These are phyloP conservation scores for Catocala sponsa DNA, from an alignment of 2,888 invertebrate species.

Conservation along the genomic window DNA sequence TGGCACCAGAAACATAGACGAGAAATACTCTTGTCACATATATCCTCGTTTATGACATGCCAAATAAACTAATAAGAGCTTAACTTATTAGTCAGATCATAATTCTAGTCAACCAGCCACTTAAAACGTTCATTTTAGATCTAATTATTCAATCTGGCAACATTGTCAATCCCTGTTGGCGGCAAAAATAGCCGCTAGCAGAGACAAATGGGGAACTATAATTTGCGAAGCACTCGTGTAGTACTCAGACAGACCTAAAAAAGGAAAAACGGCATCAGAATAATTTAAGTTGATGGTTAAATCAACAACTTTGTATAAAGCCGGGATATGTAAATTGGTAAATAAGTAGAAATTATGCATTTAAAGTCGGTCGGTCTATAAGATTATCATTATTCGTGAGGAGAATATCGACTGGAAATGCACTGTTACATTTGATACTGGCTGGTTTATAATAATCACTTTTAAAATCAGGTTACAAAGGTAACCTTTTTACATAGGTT, in stretches of 20 bases:
- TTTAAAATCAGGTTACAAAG: too few species aligned
- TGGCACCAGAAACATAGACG: background rate
- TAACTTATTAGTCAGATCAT: conserved; percentile 40
- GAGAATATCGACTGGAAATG: conserved; percentile 10
- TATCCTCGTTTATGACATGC: conserved; percentile 17
- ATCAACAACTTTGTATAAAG: conserved; percentile 29
- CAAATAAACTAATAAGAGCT: conserved; percentile 30
- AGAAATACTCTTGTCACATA: conserved; percentile 30
- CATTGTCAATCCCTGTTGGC: conserved; percentile 41
- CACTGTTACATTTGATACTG: conserved; percentile 7
- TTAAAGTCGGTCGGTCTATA: conserved; percentile 20
- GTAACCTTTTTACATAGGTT: too few species aligned
- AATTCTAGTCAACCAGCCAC: conserved; percentile 45
- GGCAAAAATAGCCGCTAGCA: conserved; percentile 37
- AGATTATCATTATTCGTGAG: conserved; percentile 25
- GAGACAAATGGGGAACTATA: conserved; percentile 43
- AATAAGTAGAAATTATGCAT: conserved; percentile 30
- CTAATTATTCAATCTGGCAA: conserved; percentile 49
- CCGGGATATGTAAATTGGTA: conserved; percentile 10
- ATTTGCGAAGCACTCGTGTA: conserved; percentile 34
- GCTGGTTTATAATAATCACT: background rate
- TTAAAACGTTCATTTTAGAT: conserved; percentile 31
- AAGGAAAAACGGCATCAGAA: conserved; percentile 24
- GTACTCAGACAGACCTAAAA: conserved; percentile 16
- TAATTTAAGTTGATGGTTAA: conserved; percentile 40